Conservation (phyloP, 2,888 invertebrate genomes). For the Hoplodrina blanda region DNA sequence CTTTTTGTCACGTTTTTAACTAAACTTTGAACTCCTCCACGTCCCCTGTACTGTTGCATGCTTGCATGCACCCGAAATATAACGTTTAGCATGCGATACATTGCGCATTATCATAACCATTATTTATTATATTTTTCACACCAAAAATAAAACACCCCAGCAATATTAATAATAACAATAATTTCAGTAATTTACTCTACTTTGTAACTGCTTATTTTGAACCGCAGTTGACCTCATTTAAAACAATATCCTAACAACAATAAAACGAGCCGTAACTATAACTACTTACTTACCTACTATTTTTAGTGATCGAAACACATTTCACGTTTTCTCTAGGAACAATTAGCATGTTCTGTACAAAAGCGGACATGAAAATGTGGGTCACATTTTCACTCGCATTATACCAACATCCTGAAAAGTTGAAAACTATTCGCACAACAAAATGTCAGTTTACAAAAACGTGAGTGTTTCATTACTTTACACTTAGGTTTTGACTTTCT, state of each 20-base stretch:
- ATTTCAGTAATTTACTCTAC: background rate
- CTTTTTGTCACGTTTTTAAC: too few relatives aligned
- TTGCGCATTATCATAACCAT: too few relatives aligned
- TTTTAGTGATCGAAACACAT: slow-evolving; percentile 14
- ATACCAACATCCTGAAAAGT: slow-evolving; percentile 29
- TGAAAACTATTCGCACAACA: slow-evolving; percentile 25
- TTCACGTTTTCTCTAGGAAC: slow-evolving; percentile 1
- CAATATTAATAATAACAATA: too few relatives aligned
- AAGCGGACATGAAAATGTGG: slow-evolving; percentile 38
- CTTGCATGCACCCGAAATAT: too few relatives aligned
- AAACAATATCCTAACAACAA: slow-evolving; percentile 10
- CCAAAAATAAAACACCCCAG: too few relatives aligned
- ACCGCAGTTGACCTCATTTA: background rate
- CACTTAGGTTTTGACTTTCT: slow-evolving; percentile 55
- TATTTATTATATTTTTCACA: too few relatives aligned
- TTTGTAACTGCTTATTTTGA: slow-evolving; percentile 6
- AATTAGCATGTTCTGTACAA: slow-evolving; percentile 50
- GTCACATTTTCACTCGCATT: slow-evolving; percentile 27
- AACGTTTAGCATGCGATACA: too few relatives aligned
- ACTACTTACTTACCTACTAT: too few relatives aligned
- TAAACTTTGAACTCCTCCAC: too few relatives aligned
- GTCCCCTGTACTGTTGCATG: too few relatives aligned
- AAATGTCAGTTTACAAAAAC: slow-evolving; percentile 38
- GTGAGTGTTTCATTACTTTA: slow-evolving; percentile 55
- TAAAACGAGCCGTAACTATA: slow-evolving; percentile 6